Evolutionary conservation across 2,888 invertebrate genomes (phyloP), one percentile per base, ranked within the genome.

Genomic region (Neoscelio sp.): DNA sequence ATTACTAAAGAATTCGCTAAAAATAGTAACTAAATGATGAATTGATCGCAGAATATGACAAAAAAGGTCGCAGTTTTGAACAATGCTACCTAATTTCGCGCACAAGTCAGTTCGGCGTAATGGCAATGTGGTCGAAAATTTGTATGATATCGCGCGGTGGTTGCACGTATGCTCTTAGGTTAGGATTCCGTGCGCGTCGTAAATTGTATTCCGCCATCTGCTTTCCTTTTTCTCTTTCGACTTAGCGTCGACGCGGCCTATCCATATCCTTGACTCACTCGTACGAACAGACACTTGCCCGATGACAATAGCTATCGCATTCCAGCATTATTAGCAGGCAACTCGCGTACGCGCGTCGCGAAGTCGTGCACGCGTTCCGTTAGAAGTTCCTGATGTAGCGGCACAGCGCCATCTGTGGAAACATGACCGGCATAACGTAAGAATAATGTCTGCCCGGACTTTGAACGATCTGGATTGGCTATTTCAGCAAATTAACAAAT

Each of bases 251-350:
- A 23, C 28, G 13, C 42, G 42, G 60, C 46, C 60, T 60, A 67
- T 60, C n/a, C 56, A 40, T 67, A 67, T 67, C 64, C 60, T 50
- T 50, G 58, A 68, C 38, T 23, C 50, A 10, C 33, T 54, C 46
- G 15, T 13, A 26, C 38, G 46, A 7, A 12, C 52, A 60, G 42
- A 38, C 77, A 60, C 28, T 65, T 58, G 70, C 42, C 58, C 71
- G 65, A 77, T 71, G 71, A 77, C 77, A 77, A 77, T 77, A 77
- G 58, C 54, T 77, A 71, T 71, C 71, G 71, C 77, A 56, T 65
- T 60, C 65, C 44, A n/a, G 33, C 68, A 15, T 44, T 64, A 71
- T 77, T 77, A 71, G 65, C 65, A 77, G 48, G 77, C 77, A 33
- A 64, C 42, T 35, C 77, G 77, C 77, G 77, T 71, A 65, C 77